Evolutionary conservation across 2,888 invertebrate genomes (phyloP).

Genomic region (Tortricodes alternella): DNA sequence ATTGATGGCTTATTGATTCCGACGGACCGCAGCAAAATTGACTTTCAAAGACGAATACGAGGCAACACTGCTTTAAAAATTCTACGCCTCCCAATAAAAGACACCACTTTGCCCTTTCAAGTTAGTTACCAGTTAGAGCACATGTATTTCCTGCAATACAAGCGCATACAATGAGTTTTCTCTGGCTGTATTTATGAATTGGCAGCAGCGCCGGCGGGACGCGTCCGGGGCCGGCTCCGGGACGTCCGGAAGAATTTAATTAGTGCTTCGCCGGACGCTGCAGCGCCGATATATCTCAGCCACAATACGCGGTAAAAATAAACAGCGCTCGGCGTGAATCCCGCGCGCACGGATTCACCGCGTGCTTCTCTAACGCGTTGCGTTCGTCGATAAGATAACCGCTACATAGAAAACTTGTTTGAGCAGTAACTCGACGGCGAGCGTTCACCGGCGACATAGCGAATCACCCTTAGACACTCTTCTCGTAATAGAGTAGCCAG

Average conservation of each 20-base stretch:
- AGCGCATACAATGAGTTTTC: background rate
- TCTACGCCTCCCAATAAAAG: no score
- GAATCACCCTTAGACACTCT: no score
- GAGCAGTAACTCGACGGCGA: no score
- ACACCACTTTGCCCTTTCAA: background rate
- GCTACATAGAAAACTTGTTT: no score
- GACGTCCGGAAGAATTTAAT: conserved; percentile 8
- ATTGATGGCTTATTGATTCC: conserved; percentile 29
- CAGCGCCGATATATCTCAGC: background rate
- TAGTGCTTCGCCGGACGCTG: background rate
- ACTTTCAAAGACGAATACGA: conserved; percentile 3
- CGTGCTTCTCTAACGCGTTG: no score
- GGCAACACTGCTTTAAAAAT: no score
- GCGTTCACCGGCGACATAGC: no score
- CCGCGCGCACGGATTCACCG: background rate
- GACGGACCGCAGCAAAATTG: conserved; percentile 21
- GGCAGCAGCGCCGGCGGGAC: background rate
- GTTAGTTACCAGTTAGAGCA: no score
- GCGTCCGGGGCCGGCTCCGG: background rate
- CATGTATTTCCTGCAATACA: no score
- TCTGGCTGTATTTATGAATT: background rate
- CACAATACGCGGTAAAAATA: no score
- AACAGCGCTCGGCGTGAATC: background rate
- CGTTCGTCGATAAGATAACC: no score
- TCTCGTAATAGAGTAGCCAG: conserved; percentile 9